Percentiles rank a stretch among this genome's conserved stretches.
Conservation (phyloP, 37 sponge, comb jelly and placozoan species). For the Crambe crambe region DNA sequence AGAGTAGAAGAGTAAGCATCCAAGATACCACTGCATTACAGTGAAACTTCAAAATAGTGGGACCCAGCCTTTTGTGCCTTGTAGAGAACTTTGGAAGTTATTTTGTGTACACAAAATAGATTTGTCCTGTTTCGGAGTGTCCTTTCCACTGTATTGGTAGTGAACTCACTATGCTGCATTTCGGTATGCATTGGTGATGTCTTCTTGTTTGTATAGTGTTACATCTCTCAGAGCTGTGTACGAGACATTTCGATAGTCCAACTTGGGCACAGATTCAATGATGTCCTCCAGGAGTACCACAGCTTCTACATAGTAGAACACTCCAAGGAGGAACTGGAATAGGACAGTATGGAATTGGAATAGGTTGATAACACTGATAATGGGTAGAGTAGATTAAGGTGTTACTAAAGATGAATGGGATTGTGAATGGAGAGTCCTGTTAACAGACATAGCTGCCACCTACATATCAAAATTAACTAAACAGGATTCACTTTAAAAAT, state of each 20-base stretch:
- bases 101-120: too few relatives aligned
- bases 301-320: constrained; percentile 61
- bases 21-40: too few relatives aligned
- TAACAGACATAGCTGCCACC: too few relatives aligned
- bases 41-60: too few relatives aligned
- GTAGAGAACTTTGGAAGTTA: too few relatives aligned
- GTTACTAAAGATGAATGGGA: background rate
- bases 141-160: too few relatives aligned
- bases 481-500: too few relatives aligned
- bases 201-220: background rate
- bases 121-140: too few relatives aligned
- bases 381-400: background rate
- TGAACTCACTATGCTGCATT: constrained; percentile 51
- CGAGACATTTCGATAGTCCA: background rate
- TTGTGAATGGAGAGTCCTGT: background rate
- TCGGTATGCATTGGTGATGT: constrained; percentile 18
- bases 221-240: background rate
- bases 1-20: too few relatives aligned
- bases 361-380: too few relatives aligned
- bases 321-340: constrained; percentile 65
- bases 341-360: background rate
- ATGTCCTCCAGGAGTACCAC: constrained; percentile 73
- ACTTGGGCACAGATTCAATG: background rate
- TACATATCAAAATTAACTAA: too few relatives aligned
- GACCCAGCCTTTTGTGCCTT: too few relatives aligned